Conservation (phyloP, 2,797 vertebrate species). For the Oryzias sinensis region DNA sequence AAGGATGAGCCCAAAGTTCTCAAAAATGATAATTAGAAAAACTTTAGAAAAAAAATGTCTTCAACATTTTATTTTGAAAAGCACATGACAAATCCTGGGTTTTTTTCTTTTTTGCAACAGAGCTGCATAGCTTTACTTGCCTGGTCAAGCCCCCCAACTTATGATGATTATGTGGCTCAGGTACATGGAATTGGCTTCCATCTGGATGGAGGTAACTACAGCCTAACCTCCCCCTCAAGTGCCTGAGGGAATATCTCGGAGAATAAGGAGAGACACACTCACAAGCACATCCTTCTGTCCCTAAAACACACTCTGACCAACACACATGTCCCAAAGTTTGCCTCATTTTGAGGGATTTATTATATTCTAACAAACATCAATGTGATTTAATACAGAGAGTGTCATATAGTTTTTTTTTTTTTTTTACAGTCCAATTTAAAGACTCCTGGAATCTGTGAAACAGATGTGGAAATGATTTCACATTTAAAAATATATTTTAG, state of each 20-base stretch:
- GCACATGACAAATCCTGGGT: neutral
- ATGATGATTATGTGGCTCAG: slow-evolving; percentile 41
- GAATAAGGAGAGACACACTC: neutral
- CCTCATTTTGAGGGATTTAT: slow-evolving; percentile 78
- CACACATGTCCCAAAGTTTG: slow-evolving; percentile 23
- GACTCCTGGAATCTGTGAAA: slow-evolving; percentile 59
- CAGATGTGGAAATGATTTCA: slow-evolving; percentile 42
- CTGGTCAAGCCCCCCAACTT: slow-evolving; percentile 35
- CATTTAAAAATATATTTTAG: slow-evolving; percentile 53
- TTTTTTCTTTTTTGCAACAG: slow-evolving; percentile 7
- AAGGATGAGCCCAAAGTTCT: too few relatives aligned
- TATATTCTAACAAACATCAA: slow-evolving; percentile 70
- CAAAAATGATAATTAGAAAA: too few relatives aligned
- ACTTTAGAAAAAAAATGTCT: neutral
- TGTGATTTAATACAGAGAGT: slow-evolving; percentile 70
- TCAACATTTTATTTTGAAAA: neutral
- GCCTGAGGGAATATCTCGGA: slow-evolving; percentile 4
- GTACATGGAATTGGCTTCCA: slow-evolving; percentile 33
- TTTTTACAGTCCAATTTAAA: slow-evolving; percentile 51
- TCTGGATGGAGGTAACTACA: slow-evolving; percentile 53
- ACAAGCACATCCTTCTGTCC: neutral
- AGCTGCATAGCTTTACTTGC: slow-evolving; percentile 39
- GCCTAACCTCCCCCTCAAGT: slow-evolving; percentile 21
- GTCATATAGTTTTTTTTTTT: slow-evolving; percentile 6
- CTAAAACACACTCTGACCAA: slow-evolving; percentile 12